Conservation (phyloP, 64 coral and sea anemone species). For the Dendronephthya gigantea region DNA sequence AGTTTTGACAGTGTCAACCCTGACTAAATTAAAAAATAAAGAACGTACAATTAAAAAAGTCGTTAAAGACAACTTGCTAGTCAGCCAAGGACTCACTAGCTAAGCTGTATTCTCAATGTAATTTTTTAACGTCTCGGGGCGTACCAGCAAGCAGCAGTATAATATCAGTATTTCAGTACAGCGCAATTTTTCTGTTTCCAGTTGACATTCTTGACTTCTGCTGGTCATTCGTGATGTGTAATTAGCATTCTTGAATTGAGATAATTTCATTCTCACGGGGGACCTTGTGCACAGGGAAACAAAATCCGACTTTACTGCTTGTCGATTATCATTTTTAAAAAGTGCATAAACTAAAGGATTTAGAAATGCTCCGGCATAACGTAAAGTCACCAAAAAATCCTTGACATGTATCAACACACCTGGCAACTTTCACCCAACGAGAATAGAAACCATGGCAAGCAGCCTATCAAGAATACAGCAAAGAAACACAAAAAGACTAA, state of each 20-base stretch:
- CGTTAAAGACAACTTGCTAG: too few species aligned
- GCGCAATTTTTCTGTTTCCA: too few species aligned
- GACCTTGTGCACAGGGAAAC: neutral
- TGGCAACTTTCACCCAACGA: neutral
- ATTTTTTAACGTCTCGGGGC: too few species aligned
- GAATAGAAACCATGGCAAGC: conserved; percentile 8
- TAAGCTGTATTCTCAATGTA: too few species aligned
- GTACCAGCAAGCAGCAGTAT: too few species aligned
- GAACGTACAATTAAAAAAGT: too few species aligned
- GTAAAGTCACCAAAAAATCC: neutral
- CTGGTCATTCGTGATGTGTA: neutral
- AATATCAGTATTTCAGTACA: too few species aligned
- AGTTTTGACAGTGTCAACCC: too few species aligned
- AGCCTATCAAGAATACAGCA: neutral
- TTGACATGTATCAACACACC: neutral
- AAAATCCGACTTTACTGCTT: neutral
- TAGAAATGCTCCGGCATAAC: neutral
- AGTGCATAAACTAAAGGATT: neutral
- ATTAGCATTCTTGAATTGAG: neutral
- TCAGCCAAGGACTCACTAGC: too few species aligned
- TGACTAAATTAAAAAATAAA: too few species aligned
- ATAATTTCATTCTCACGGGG: neutral
- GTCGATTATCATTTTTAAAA: neutral
- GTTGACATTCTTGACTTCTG: neutral
- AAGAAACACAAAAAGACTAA: neutral